Evolutionary conservation across 2,797 vertebrate genomes (phyloP).

Genomic region (Liparis tanakae): DNA sequence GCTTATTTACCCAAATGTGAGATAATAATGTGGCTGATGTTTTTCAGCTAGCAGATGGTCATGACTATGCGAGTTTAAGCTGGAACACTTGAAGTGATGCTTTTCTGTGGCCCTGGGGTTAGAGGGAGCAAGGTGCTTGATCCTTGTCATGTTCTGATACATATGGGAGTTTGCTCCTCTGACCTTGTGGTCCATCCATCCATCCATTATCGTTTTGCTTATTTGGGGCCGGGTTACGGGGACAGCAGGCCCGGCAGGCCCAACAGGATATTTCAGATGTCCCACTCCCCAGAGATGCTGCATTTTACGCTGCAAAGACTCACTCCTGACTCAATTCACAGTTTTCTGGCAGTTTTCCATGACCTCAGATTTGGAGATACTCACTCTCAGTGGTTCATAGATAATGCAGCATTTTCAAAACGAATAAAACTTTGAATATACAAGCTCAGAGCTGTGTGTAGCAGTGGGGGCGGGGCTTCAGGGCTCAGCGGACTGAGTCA

Average conservation of each 20-base stretch:
- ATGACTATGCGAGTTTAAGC: constrained; percentile 17
- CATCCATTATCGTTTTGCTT: constrained; percentile 38
- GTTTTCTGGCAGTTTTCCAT: background rate
- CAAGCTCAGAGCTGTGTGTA: background rate
- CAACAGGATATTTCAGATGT: background rate
- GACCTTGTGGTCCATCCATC: constrained; percentile 45
- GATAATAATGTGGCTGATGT: constrained; percentile 19
- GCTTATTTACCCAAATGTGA: background rate
- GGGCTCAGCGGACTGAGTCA: background rate
- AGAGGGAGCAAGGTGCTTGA: constrained; percentile 35
- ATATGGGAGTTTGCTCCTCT: constrained; percentile 38
- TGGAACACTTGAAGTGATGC: constrained; percentile 33
- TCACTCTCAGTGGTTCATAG: background rate
- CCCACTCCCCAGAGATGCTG: background rate
- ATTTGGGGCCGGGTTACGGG: background rate
- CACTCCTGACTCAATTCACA: background rate
- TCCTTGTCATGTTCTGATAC: constrained; percentile 28
- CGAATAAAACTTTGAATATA: background rate
- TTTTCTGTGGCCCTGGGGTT: constrained; percentile 29
- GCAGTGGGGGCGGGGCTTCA: background rate
- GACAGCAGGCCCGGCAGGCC: background rate
- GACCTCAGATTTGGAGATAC: background rate
- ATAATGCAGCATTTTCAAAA: background rate
- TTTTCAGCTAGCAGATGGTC: constrained; percentile 29
- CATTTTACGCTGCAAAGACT: background rate